phyloP scores from a whole-genome alignment of 2,888 invertebrate genomes.

The Hoplodrina blanda region DNA sequence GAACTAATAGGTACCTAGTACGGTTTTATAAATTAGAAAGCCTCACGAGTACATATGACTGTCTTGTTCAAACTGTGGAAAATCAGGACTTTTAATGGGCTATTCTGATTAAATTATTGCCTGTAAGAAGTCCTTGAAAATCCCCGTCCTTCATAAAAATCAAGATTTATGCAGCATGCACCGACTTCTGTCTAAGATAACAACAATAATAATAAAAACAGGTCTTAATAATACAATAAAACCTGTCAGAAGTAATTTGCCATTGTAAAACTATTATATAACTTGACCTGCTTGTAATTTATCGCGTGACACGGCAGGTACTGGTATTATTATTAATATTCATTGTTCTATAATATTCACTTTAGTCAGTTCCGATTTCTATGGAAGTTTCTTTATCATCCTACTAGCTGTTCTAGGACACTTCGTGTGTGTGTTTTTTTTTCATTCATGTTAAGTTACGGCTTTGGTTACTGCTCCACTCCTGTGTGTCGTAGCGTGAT shows the following conservation, averaged over 20 bases:
- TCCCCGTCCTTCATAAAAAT: neutral
- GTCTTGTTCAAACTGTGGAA: too few species aligned
- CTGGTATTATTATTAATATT: neutral
- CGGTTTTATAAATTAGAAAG: too few species aligned
- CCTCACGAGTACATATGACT: too few species aligned
- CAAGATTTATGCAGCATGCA: neutral
- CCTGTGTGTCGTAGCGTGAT: too few species aligned
- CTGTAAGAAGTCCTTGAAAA: neutral
- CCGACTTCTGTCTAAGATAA: neutral
- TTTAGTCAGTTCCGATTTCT: neutral
- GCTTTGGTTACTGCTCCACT: too few species aligned
- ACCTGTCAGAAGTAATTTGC: slow-evolving; percentile 43
- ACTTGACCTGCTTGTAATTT: slow-evolving; percentile 23
- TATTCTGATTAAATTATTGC: neutral
- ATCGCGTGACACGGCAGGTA: slow-evolving; percentile 37
- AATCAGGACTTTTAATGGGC: too few species aligned
- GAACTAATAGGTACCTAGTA: too few species aligned
- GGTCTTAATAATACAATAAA: slow-evolving; percentile 26
- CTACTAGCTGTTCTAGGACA: neutral
- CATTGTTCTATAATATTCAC: slow-evolving; percentile 1
- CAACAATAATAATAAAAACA: slow-evolving; percentile 5
- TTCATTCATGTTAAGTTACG: too few species aligned
- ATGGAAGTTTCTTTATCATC: neutral
- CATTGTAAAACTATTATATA: slow-evolving; percentile 43
- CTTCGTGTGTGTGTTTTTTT: too few species aligned